Percentiles rank a stretch among this genome's conserved stretches.
Evolutionary conservation across 2,797 vertebrate species (phyloP).

Genomic region (Liparis tanakae): DNA sequence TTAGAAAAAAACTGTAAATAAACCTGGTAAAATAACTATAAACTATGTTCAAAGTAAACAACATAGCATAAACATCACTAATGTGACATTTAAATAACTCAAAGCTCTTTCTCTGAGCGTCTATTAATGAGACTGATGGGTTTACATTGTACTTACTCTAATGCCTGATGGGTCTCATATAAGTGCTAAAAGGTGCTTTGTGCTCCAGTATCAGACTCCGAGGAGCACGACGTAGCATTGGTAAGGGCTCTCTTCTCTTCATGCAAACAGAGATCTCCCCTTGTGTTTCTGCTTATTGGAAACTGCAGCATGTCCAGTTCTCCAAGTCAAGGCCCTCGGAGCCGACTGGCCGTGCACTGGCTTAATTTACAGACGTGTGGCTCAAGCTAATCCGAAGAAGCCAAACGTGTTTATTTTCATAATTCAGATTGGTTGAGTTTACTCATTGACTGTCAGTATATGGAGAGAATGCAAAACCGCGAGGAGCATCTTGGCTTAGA

Average conservation of each 20-base stretch:
- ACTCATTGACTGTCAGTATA: not conserved
- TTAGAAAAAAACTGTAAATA: not conserved
- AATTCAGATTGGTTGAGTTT: constrained; percentile 18
- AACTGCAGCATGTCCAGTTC: constrained; percentile 10
- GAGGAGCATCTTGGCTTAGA: constrained; percentile 12
- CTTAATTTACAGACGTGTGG: constrained; percentile 44
- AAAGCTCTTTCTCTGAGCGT: not conserved
- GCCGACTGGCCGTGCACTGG: not conserved
- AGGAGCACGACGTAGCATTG: not conserved
- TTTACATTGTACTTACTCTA: not conserved
- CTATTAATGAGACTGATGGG: not conserved
- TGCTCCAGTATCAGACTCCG: not conserved
- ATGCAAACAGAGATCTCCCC: constrained; percentile 3
- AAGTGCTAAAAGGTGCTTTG: not conserved
- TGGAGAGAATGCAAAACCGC: constrained; percentile 22
- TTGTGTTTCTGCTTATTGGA: constrained; percentile 6
- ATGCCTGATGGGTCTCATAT: not conserved
- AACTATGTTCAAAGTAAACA: not conserved
- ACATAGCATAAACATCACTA: not conserved
- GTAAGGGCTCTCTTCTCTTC: not conserved
- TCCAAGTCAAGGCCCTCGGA: constrained; percentile 8
- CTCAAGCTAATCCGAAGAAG: constrained; percentile 6
- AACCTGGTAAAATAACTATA: not conserved
- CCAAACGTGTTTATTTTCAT: constrained; percentile 10
- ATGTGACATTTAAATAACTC: not conserved